Conservation (phyloP, 2,113 vertebrate species). For the Fregata magnificens region DNA sequence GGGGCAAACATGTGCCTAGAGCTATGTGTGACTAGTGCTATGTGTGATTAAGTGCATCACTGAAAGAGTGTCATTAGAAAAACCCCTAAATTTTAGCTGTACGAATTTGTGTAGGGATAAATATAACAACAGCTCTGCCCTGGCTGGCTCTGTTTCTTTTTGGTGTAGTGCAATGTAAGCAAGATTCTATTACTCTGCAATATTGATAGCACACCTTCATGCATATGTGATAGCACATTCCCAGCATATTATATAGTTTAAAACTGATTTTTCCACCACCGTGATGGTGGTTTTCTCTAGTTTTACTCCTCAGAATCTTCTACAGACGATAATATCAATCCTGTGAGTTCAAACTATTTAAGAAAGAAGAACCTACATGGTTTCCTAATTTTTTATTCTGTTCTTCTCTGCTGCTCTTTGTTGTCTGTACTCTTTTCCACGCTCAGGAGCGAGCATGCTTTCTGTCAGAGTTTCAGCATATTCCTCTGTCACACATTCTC, state of each 20-base stretch:
- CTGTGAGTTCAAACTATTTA: background rate
- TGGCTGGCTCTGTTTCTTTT: background rate
- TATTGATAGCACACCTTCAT: background rate
- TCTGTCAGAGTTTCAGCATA: slow-evolving; percentile 23
- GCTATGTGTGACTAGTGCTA: background rate
- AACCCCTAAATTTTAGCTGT: background rate
- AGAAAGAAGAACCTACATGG: background rate
- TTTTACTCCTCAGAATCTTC: background rate
- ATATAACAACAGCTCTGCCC: background rate
- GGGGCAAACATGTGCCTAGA: background rate
- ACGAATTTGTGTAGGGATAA: background rate
- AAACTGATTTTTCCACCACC: background rate
- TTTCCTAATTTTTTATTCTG: background rate
- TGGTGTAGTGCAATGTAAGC: background rate
- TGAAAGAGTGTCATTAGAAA: background rate
- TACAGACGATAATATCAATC: background rate
- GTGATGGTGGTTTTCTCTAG: background rate
- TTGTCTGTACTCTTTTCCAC: background rate
- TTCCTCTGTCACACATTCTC: slow-evolving; percentile 7
- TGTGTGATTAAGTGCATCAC: background rate
- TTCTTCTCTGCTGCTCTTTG: background rate
- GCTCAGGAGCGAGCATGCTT: background rate
- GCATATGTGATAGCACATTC: background rate
- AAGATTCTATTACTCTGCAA: background rate
- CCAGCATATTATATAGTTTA: background rate